Base-by-base conservation (phyloP, 1,140 invertebrate genomes). In the Maniola jurtina region DNA sequence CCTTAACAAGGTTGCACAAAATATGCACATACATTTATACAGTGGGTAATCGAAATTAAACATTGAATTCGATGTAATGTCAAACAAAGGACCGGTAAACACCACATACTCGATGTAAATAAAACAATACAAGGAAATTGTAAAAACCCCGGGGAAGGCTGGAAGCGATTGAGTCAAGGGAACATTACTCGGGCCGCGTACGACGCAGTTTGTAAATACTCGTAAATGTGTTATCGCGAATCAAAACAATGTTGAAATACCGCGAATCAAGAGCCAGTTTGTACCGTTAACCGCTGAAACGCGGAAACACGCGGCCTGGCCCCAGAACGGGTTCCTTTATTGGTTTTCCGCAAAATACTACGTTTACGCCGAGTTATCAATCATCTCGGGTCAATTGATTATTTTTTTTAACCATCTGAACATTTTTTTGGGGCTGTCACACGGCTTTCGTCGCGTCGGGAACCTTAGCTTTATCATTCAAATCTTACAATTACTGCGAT, bases 201-300 rank as follows among this genome's bases (percentile, higher is more conserved):
- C 40, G 9, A 42, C 42, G 48, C 16, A 73, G 73, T 80, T 83
- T 84, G 81, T 86, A 86, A 86, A 85, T 84, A 45, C 42, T 13
- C 42, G 42, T 45, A 86, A 82, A 83, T 61, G 64, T 58, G 56
- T 55, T 64, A 64, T 63, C 61, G 63, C 63, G 48, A 61, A 66
- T 69, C 65, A 64, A 72, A 71, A 74, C 60, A 73, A 73, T 67
- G 66, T 71, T 11, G 48, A 71, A 71, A 69, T 69, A 78, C 71
- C 69, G 69, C 75, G 73, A 75, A 76, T 72, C 71, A 61, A 66
- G 64, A 86, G 87, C 84, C 69, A 64, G 86, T 89, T 88, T 87
- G 52, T 85, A 86, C 86, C 80, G 84, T 89, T 89, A 86, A 64
- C 68, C 75, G 64, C 79, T 86, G 82, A 86, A 86, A 79, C 72